Conservation (phyloP, 2,888 invertebrate species). For the Aphodius granarius region DNA sequence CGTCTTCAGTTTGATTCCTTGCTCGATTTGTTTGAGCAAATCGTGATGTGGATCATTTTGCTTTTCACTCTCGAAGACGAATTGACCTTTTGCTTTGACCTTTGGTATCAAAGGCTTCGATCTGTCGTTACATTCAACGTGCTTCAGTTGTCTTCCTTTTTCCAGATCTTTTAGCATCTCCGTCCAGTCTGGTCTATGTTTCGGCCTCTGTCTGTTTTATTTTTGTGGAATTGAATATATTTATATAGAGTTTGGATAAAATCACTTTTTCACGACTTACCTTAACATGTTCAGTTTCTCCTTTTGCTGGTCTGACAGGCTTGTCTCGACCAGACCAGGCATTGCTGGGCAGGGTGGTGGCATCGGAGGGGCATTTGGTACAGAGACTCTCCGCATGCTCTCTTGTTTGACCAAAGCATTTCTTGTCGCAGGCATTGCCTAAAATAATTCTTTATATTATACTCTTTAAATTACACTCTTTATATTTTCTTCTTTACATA, state of each 20-base stretch:
- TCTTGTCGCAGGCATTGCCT: conserved; percentile 47
- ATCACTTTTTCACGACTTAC: conserved; percentile 43
- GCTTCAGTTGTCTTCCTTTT: conserved; percentile 73
- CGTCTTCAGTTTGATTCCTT: conserved; percentile 74
- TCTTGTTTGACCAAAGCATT: conserved; percentile 48
- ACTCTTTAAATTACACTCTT: neutral
- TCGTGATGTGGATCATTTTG: conserved; percentile 74
- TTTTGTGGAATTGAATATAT: neutral
- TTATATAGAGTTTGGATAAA: neutral
- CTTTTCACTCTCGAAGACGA: conserved; percentile 86
- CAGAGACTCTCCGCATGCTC: conserved; percentile 45
- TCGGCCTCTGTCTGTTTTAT: conserved; percentile 63
- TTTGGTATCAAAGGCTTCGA: conserved; percentile 59
- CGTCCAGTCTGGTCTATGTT: conserved; percentile 85
- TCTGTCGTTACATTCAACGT: conserved; percentile 85
- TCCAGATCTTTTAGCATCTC: conserved; percentile 93
- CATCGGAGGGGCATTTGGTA: conserved; percentile 45
- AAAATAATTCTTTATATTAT: conserved; percentile 19
- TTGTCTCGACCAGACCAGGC: conserved; percentile 59
- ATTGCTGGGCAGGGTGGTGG: conserved; percentile 63
- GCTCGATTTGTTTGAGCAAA: conserved; percentile 75
- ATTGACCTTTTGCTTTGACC: conserved; percentile 75
- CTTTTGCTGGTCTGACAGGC: conserved; percentile 62
- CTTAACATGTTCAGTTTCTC: conserved; percentile 72
- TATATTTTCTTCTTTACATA: neutral